These are phyloP conservation scores for Tyrophagus putrescentiae DNA, from an alignment of 1,140 invertebrate genomes.

Conservation along the genomic window DNA sequence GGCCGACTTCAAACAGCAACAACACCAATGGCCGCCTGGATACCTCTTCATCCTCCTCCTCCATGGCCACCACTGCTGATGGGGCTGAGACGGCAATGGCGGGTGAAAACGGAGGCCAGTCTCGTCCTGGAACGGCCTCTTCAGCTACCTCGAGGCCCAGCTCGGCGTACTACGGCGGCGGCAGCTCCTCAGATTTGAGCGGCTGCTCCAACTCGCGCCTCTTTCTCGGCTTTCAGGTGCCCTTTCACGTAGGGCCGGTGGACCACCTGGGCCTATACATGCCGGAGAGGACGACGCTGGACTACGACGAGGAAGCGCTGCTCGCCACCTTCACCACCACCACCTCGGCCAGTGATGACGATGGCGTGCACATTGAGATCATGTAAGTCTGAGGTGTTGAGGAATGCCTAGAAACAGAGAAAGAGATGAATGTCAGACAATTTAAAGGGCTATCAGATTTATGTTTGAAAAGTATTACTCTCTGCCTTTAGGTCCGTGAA, in stretches of 20 bases:
- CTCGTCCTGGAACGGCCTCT: slow-evolving; percentile 19
- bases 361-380: slow-evolving; percentile 54
- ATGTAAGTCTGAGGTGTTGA: slow-evolving; percentile 27
- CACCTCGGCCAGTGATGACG: slow-evolving; percentile 54
- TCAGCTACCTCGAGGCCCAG: not conserved
- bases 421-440: no score
- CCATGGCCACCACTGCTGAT: slow-evolving; percentile 53
- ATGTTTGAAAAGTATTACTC: no score
- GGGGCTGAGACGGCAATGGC: slow-evolving; percentile 48
- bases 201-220: not conserved
- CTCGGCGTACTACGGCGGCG: slow-evolving; percentile 6
- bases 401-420: no score
- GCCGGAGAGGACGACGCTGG: slow-evolving; percentile 57
- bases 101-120: slow-evolving; percentile 41
- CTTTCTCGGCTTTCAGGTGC: not conserved
- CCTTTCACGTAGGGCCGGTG: slow-evolving; percentile 55
- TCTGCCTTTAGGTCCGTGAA: no score
- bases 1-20: slow-evolving; percentile 23
- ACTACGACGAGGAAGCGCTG: slow-evolving; percentile 58
- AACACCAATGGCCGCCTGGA: slow-evolving; percentile 32
- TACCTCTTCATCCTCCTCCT: slow-evolving; percentile 47
- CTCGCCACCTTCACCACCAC: no score
- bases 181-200: slow-evolving; percentile 34
- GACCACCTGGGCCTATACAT: slow-evolving; percentile 62
- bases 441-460: no score